Percentiles rank a stretch among this genome's conserved stretches.
Conservation (phyloP, 30 jellyfish, hydroid and myxozoan species). For the Turritopsis dohrnii region DNA sequence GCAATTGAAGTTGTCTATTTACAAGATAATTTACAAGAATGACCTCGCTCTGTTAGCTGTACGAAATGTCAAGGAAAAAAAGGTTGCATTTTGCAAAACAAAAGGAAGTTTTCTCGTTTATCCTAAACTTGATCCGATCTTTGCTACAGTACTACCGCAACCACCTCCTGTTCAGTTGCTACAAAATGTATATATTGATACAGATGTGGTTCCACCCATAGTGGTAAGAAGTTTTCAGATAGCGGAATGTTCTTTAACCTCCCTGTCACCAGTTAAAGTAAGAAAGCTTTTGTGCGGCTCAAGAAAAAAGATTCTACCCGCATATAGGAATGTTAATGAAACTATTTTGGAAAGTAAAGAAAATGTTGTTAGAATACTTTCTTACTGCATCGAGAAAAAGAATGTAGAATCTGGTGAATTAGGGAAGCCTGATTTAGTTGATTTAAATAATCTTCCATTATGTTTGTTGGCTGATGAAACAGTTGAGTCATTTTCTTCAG, state of each 20-base stretch:
- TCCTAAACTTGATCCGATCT: not conserved
- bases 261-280: slow-evolving; percentile 37
- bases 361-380: slow-evolving; percentile 37
- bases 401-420: not conserved
- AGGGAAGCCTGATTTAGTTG: not conserved
- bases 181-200: slow-evolving; percentile 28
- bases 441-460: slow-evolving; percentile 52
- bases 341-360: slow-evolving; percentile 20
- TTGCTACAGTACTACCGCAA: not conserved
- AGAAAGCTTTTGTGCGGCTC: slow-evolving; percentile 14
- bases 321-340: not conserved
- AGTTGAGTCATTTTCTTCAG: slow-evolving; percentile 26
- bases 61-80: not conserved
- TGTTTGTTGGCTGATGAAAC: slow-evolving; percentile 42
- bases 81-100: not conserved
- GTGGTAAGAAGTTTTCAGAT: slow-evolving; percentile 33
- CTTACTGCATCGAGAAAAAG: slow-evolving; percentile 34
- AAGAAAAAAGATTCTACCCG: slow-evolving; percentile 16
- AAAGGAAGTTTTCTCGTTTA: not conserved
- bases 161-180: not conserved
- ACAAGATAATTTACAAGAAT: not conserved
- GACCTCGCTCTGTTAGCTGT: not conserved
- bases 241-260: slow-evolving; percentile 33
- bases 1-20: not conserved
- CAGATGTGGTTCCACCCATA: slow-evolving; percentile 38